These are phyloP conservation scores for Argentina silus DNA, from an alignment of 2,797 vertebrate genomes.

Conservation along the genomic window DNA sequence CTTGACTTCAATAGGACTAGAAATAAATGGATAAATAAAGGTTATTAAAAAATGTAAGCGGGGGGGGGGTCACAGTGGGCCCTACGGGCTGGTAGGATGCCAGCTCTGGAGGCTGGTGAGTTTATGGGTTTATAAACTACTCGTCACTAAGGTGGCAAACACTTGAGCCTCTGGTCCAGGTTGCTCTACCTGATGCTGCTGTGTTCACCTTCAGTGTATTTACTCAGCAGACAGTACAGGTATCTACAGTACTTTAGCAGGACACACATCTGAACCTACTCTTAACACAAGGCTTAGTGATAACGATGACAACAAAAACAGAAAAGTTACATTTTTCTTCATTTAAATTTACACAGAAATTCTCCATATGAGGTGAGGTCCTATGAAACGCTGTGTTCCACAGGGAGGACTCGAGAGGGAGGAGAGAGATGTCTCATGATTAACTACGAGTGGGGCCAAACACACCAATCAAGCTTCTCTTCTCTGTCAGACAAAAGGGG, in stretches of 20 bases:
- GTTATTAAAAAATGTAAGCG: no score
- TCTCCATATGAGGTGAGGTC: not conserved
- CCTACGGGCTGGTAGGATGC: not conserved
- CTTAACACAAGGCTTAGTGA: no score
- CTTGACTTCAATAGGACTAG: no score
- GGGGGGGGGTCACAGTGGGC: not conserved
- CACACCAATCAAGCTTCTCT: conserved; percentile 30
- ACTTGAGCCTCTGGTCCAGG: not conserved
- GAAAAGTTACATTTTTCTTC: no score
- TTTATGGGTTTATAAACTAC: not conserved
- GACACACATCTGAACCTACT: no score
- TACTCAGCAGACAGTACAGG: no score
- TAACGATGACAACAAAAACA: no score
- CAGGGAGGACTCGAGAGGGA: conserved; percentile 16
- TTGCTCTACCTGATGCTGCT: no score
- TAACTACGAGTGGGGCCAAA: conserved; percentile 31
- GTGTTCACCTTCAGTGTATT: no score
- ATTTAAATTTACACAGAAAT: no score
- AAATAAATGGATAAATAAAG: no score
- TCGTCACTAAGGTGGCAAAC: not conserved
- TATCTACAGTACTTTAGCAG: no score
- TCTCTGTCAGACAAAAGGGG: conserved; percentile 32
- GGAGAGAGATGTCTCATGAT: conserved; percentile 42
- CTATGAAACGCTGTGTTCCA: conserved; percentile 1
- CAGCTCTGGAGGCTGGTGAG: not conserved